Base-by-base conservation (phyloP, 2,888 invertebrate genomes). In the Noctua pronuba region DNA sequence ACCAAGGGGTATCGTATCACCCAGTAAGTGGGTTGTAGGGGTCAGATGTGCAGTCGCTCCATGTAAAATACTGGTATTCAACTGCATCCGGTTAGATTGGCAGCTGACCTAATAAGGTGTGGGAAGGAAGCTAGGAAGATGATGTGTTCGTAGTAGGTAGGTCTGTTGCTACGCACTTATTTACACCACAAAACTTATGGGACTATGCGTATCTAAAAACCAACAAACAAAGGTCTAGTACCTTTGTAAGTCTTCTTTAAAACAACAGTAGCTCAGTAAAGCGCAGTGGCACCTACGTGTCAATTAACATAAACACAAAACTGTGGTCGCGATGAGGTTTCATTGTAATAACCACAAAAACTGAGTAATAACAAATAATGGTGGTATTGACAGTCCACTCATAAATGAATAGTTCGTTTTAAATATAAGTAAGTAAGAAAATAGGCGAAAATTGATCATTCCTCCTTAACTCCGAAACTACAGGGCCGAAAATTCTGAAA, bases 301-400 rank as follows among this genome's bases (percentile, higher is more conserved):
- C 80, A 69, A 58, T 35, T 44, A 49, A 28, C 18, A 24, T 68
- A 64, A 60, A 41, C 31, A 70, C 18, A n/a, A 21, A 52, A 46
- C 38, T 55, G 66, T 52, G 81, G 52, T 70, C 13, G 44, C 21
- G 35, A 13, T 41, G 70, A 62, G 75, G 46, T 49, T 75, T 71
- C 70, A 52, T 60, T 62, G 35, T 70, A 55, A 71, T 81, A 52
- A 81, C 66, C 67, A 71, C 69, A 68, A 68, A 75, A 75, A 58
- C 46, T 67, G 46, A 71, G 67, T 62, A n/a, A 62, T 75, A 10
- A n/a, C 46, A 68, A 76, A 71, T 41, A 81, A 6, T 2, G 38
- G 11, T 24, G 2, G 46, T 69, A 41, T 62, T 65, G 65, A 73
- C 44, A 16, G 49, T 46, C 16, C 41, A 66, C 35, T 58, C 11